Evolutionary conservation across 2,797 vertebrate genomes (phyloP), one percentile per base, ranked within the genome.

Genomic region (Muraenolepis orangiensis): DNA sequence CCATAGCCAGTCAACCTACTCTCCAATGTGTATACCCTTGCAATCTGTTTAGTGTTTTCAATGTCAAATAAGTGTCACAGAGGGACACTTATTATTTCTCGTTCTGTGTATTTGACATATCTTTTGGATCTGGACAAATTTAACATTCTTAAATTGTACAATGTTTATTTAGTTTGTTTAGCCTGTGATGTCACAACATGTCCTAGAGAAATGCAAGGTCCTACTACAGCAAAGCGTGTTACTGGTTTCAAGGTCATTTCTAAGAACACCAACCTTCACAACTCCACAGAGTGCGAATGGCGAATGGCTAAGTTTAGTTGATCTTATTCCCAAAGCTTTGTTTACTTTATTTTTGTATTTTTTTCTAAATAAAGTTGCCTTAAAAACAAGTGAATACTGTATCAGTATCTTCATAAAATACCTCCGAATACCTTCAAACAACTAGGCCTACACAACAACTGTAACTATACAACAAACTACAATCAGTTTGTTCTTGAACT

Each of bases 1-100:
- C 64, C 28, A 64, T 61, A 23, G 36, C 28, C 26, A 46, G 72
- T 32, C 75, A 71, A 61, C n/a, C 71, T 73, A 38, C 30, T 71
- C 68, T 14, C 57, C 42, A 51, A 51, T 51, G 18, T 51, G 16
- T 20, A 51, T 51, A 3, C 18, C 20, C 42, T 51, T 51, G 42
- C 18, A 51, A 51, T 18, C 16, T 20, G 42, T 51, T 4, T 6
- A 38, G 16, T 20, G 16, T 51, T 51, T 51, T 14, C 1, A 38
- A 51, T 51, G 16, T 51, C 42, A 51, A 18, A 51, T 38, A 38
- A 10, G 16, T 51, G 40, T 42, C 11, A 42, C 40, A n/a, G 12
- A 42, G 12, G 12, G 40, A 42, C 1, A 42, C 36, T 5, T 38
- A 1, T 5, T 38, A 1, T 38, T 38, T 38, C 36, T 10, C 36